Conservation (phyloP, 2,888 invertebrate genomes). For the Onchidella celtica region DNA sequence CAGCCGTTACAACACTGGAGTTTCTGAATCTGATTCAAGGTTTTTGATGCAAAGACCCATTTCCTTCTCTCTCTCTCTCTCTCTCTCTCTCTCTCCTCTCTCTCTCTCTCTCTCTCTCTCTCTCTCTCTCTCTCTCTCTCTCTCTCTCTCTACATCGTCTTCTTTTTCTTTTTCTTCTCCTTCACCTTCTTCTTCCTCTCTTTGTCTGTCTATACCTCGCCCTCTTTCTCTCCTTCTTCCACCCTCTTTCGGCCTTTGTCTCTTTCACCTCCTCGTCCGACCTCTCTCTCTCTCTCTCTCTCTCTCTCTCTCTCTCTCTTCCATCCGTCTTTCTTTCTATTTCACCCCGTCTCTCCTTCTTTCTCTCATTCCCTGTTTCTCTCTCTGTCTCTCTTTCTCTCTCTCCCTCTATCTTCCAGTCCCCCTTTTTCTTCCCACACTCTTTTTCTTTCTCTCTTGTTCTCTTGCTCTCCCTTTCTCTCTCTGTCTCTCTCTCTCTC, state of each 20-base stretch:
- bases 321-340: background rate
- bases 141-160: background rate
- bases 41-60: no score
- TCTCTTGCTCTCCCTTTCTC: no score
- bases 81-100: background rate
- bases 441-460: no score
- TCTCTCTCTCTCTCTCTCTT: background rate
- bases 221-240: background rate
- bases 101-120: conserved; percentile 18
- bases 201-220: background rate
- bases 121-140: background rate
- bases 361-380: background rate
- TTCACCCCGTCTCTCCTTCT: background rate
- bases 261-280: background rate
- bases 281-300: background rate
- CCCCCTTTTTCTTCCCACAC: no score
- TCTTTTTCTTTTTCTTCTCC: background rate
- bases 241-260: conserved; percentile 3
- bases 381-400: no score
- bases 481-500: conserved; percentile 5
- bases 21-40: no score
- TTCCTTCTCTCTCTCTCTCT: background rate
- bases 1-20: no score
- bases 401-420: no score
- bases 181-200: background rate